Base-by-base conservation (phyloP, 2,797 vertebrate genomes). In the Tolypeutes matacus region DNA sequence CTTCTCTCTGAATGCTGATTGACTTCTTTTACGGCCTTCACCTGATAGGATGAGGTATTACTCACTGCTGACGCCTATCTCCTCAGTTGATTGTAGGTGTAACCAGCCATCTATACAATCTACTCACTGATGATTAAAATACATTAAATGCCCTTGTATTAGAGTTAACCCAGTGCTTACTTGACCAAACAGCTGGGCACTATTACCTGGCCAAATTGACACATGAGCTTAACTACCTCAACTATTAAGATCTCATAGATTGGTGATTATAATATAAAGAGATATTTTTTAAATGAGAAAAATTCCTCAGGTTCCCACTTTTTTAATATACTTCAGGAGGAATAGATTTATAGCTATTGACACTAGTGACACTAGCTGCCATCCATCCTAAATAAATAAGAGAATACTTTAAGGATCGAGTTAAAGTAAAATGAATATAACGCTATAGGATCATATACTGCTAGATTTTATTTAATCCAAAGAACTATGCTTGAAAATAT, bases 401-500 rank as follows among this genome's bases (percentile, higher is more conserved):
- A 34, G n/a, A 42, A 27, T 29, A 39, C 58, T 80, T 34, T 7
- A 72, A 67, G 85, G 75, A 76, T 65, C n/a, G 1, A 64, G 2
- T 13, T 72, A 72, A 82, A 83, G 2, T 73, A 49, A 72, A 87
- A 83, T 82, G 49, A 49, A 60, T 36, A 34, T 21, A 10, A 12
- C 77, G 6, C 11, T 34, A 31, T 36, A 72, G 42, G 27, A 23
- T 62, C 49, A 69, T 34, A 49, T 75, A 62, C 60, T 86, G 14
- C 7, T 82, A 25, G 31, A 60, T 73, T 89, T 93, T 95, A 31
- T 90, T 70, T 67, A 77, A 67, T 62, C 83, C 51, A 56, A 62
- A 88, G 42, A 51, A 65, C 2, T 42, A 27, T 53, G 39, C 27
- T 46, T 78, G 67, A 53, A 85, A 86, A 73, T 84, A 18, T 46